Conservation (phyloP, 2,888 invertebrate genomes). For the Tetrapedia diversipes region DNA sequence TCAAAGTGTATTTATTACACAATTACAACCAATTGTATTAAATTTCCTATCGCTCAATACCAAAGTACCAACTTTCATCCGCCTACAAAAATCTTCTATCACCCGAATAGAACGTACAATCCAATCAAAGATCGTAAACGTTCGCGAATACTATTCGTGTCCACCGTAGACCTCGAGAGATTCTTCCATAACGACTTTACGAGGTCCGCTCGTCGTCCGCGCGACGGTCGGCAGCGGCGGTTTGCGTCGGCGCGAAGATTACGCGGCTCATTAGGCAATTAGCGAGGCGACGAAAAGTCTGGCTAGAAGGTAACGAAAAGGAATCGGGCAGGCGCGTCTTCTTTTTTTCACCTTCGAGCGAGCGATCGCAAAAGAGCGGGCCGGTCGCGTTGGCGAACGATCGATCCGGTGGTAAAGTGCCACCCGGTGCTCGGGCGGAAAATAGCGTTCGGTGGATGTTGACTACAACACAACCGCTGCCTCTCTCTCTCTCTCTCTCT, state of each 20-base stretch:
- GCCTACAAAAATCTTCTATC: too few relatives aligned
- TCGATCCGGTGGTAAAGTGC: slow-evolving; percentile 68
- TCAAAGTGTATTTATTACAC: too few relatives aligned
- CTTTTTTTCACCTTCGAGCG: slow-evolving; percentile 14
- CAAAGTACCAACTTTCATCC: too few relatives aligned
- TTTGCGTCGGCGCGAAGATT: slow-evolving; percentile 22
- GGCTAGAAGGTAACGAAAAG: slow-evolving; percentile 40
- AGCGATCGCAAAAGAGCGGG: slow-evolving; percentile 52
- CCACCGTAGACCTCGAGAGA: not conserved
- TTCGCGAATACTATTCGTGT: too few relatives aligned
- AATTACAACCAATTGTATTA: too few relatives aligned
- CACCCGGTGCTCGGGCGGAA: slow-evolving; percentile 71
- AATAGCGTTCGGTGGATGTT: slow-evolving; percentile 72
- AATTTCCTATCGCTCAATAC: too few relatives aligned
- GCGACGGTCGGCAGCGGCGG: too few relatives aligned
- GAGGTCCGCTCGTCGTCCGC: not conserved
- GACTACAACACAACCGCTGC: too few relatives aligned
- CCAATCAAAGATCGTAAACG: too few relatives aligned
- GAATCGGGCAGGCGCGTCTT: slow-evolving; percentile 23
- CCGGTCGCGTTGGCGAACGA: slow-evolving; percentile 51
- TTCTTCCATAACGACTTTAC: slow-evolving; percentile 6
- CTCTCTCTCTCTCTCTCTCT: too few relatives aligned
- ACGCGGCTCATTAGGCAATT: slow-evolving; percentile 50
- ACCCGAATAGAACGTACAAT: too few relatives aligned
- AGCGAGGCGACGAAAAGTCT: slow-evolving; percentile 28